These are phyloP conservation scores for Nyleta sp. DNA, from an alignment of 2,888 invertebrate genomes.

Conservation along the genomic window DNA sequence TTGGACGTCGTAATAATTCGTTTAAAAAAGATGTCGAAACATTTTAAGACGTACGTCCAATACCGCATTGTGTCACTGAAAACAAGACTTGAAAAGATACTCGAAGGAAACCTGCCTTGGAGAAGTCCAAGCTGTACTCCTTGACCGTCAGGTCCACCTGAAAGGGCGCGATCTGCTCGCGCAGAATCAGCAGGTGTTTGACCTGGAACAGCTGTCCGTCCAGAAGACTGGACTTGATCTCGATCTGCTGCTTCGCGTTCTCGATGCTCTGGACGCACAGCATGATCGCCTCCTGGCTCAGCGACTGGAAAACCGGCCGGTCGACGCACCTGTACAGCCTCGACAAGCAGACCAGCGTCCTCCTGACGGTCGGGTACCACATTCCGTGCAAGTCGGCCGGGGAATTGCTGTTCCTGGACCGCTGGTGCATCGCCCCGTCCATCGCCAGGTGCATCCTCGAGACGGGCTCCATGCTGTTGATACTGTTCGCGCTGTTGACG, in stretches of 20 bases:
- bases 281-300: slow-evolving; percentile 97
- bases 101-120: too few species aligned
- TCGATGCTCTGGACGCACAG: slow-evolving; percentile 96
- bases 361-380: slow-evolving; percentile 99
- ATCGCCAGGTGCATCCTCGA: slow-evolving; percentile 75
- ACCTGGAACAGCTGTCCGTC: slow-evolving; percentile 97
- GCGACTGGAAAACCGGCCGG: slow-evolving; percentile 96
- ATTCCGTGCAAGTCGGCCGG: slow-evolving; percentile 99
- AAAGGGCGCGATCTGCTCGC: slow-evolving; percentile 99
- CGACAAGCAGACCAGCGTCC: slow-evolving; percentile 97
- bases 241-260: slow-evolving; percentile 91
- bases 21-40: too few species aligned
- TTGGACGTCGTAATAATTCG: too few species aligned
- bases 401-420: slow-evolving; percentile 85
- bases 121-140: slow-evolving; percentile 97
- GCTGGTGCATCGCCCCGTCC: slow-evolving; percentile 75
- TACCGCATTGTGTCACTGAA: too few species aligned
- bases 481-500: slow-evolving; percentile 36
- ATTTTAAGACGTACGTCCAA: too few species aligned
- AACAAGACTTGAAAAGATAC: too few species aligned
- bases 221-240: slow-evolving; percentile 89
- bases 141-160: slow-evolving; percentile 94
- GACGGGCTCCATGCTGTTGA: slow-evolving; percentile 70
- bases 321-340: slow-evolving; percentile 96
- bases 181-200: slow-evolving; percentile 97